Conservation (phyloP, 2,113 vertebrate species). For the Gulo gulo region DNA sequence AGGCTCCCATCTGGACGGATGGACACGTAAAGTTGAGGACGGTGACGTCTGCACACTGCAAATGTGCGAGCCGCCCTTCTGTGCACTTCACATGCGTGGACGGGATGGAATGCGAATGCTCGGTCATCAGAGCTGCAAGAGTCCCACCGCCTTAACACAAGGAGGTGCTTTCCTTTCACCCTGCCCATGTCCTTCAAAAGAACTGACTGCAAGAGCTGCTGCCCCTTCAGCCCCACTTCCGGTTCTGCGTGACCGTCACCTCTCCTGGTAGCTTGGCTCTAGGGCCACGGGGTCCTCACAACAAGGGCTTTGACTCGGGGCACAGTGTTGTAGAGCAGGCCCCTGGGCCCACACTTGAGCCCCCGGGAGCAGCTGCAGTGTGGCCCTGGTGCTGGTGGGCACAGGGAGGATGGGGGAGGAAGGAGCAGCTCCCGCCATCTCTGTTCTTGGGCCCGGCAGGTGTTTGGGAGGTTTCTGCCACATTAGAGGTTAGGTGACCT, state of each 20-base stretch:
- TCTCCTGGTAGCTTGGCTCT: neutral
- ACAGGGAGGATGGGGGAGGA: fast-evolving
- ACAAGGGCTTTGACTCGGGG: fast-evolving
- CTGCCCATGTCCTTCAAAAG: too few relatives aligned
- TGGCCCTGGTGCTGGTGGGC: neutral
- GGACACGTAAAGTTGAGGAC: fast-evolving
- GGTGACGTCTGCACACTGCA: fast-evolving
- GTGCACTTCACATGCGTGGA: fast-evolving
- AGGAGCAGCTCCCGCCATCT: neutral
- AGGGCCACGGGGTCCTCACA: fast-evolving
- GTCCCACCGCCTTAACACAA: fast-evolving
- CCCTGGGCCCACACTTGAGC: neutral
- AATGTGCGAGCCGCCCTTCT: fast-evolving
- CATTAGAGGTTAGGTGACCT: neutral
- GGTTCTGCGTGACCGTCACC: fast-evolving
- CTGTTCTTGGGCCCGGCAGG: neutral
- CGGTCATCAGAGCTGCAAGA: fast-evolving
- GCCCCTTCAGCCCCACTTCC: fast-evolving
- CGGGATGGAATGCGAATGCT: fast-evolving
- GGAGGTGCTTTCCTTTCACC: neutral
- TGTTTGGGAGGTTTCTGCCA: neutral
- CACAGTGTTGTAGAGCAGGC: neutral
- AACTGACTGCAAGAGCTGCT: neutral
- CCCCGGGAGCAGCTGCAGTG: fast-evolving
- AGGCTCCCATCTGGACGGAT: fast-evolving